Conservation (phyloP, 2,113 vertebrate genomes). For the Vicugna pacos region DNA sequence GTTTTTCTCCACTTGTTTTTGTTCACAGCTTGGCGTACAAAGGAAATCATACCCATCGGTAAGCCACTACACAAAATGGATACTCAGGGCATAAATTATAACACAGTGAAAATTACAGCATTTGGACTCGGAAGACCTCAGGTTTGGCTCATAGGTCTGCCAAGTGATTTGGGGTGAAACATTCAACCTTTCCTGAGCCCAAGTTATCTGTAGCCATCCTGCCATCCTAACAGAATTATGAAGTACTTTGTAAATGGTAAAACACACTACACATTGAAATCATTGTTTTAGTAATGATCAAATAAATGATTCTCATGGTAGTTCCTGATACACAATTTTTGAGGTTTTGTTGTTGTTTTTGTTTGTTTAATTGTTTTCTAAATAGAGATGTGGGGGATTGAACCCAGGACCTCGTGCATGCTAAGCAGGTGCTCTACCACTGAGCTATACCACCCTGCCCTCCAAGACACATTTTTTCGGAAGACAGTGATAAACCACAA, state of each 20-base stretch:
- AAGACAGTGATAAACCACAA: background rate
- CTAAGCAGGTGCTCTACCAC: no score
- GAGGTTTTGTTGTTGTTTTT: no score
- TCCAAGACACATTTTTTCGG: background rate
- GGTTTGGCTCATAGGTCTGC: background rate
- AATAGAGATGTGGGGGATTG: no score
- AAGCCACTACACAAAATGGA: background rate
- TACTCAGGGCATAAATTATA: slow-evolving; percentile 1
- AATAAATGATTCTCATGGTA: background rate
- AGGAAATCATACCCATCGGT: slow-evolving; percentile 19
- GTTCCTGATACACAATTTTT: background rate
- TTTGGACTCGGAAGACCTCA: background rate
- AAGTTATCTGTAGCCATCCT: background rate
- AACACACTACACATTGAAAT: background rate
- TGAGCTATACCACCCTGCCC: no score
- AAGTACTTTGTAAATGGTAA: slow-evolving; percentile 39
- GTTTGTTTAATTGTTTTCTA: no score
- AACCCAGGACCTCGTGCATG: no score
- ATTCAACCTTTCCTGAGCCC: background rate
- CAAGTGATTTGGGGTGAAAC: slow-evolving; percentile 1
- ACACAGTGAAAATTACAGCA: background rate
- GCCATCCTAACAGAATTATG: background rate
- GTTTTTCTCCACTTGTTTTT: slow-evolving; percentile 35
- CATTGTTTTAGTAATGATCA: slow-evolving; percentile 10
- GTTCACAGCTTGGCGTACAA: background rate